Percentiles rank a stretch among this genome's conserved stretches.
phyloP scores from a whole-genome alignment of 2,797 vertebrate genomes.

The Parauchenoglanis ngamensis region DNA sequence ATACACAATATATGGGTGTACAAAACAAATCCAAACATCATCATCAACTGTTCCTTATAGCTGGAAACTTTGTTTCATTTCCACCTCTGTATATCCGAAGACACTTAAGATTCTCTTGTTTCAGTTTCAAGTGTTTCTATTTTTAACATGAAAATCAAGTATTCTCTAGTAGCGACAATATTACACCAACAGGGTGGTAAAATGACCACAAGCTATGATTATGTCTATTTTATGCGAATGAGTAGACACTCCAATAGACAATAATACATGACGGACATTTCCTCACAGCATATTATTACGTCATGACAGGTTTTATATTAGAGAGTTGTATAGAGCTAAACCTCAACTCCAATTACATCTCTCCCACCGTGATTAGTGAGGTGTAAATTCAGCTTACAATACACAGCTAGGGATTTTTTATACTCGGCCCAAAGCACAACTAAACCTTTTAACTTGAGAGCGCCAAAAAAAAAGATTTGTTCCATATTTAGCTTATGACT shows the following conservation, averaged over 20 bases:
- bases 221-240: neutral
- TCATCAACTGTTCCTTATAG: neutral
- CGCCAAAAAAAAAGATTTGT: neutral
- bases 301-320: conserved; percentile 8
- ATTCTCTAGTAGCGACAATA: neutral
- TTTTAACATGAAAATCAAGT: neutral
- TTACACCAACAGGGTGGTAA: neutral
- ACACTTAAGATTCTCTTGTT: neutral
- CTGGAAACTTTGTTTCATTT: neutral
- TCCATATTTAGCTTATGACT: neutral
- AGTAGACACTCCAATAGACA: neutral
- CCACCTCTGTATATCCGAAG: neutral
- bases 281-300: neutral
- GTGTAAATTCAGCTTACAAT: neutral
- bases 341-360: conserved; percentile 1
- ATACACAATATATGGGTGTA: neutral
- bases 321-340: neutral
- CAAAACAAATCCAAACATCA: neutral
- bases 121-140: conserved; percentile 6
- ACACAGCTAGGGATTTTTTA: neutral
- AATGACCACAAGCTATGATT: conserved; percentile 23
- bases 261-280: conserved; percentile 7
- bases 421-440: conserved; percentile 4
- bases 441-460: conserved; percentile 10
- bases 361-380: conserved; percentile 2